Base-by-base conservation (phyloP, 2,797 vertebrate genomes). In the Triplophysa yarkandensis region DNA sequence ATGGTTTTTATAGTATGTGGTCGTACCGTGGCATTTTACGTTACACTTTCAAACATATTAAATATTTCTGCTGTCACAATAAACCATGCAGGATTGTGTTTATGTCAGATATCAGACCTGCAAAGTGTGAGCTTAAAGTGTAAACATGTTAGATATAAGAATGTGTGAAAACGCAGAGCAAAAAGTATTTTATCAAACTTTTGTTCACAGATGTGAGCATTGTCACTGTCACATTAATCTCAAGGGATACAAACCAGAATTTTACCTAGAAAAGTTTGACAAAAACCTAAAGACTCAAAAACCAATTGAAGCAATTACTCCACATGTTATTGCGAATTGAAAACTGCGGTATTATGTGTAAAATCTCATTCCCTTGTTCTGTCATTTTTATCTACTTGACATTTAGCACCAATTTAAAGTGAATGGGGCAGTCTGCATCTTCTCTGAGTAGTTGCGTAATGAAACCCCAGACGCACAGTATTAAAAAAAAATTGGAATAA, bases 271-370 rank as follows among this genome's bases (percentile, higher is more conserved):
- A 14, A 25, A 27, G 23, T 16, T 54, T 0, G 14, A 13, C 10
- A 23, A 52, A 52, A 52, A n/a, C n/a, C n/a, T n/a, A n/a, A n/a
- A n/a, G n/a, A n/a, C n/a, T n/a, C n/a, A n/a, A n/a, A n/a, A n/a
- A n/a, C n/a, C n/a, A n/a, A n/a, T n/a, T n/a, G n/a, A n/a, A n/a
- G n/a, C n/a, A n/a, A n/a, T n/a, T n/a, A n/a, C n/a, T n/a, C n/a
- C n/a, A n/a, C n/a, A n/a, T n/a, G n/a, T n/a, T n/a, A n/a, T 54
- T 68, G 58, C 58, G 72, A 73, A 65, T 76, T 57, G 62, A 78
- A 80, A 73, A 60, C 57, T 60, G 10, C 58, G 71, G 71, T 32
- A 57, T 69, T 78, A 23, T 64, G 48, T 46, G 57, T 27, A 46
- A 48, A 41, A 68, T 44, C 39, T 78, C 2, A 63, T 78, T 74